phyloP scores from a whole-genome alignment of 2,113 vertebrate genomes.

The Argyrosomus japonicus region DNA sequence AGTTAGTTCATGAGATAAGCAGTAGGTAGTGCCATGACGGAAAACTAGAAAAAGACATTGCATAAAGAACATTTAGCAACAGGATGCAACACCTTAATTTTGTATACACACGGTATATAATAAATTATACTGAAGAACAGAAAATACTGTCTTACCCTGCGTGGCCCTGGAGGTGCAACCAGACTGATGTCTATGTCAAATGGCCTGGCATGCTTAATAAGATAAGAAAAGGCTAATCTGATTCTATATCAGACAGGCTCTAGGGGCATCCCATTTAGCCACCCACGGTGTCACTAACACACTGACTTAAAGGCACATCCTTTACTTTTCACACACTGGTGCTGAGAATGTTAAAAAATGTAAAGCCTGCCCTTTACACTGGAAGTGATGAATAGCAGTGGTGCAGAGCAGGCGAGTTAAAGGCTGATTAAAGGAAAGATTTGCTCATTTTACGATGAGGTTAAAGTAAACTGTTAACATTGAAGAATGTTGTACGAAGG shows the following conservation, averaged over 20 bases:
- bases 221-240: slow-evolving; percentile 75
- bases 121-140: slow-evolving; percentile 31
- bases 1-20: too few relatives aligned
- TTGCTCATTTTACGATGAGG: slow-evolving; percentile 3
- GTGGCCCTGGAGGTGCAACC: slow-evolving; percentile 53
- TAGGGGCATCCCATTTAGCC: slow-evolving; percentile 64
- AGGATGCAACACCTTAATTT: slow-evolving; percentile 13
- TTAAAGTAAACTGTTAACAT: slow-evolving; percentile 1
- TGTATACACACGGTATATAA: slow-evolving; percentile 4
- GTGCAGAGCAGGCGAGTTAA: not conserved
- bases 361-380: slow-evolving; percentile 21
- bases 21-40: too few relatives aligned
- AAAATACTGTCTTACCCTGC: slow-evolving; percentile 14
- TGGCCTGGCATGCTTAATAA: slow-evolving; percentile 70
- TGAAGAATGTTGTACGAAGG: not conserved
- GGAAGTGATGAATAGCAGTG: not conserved
- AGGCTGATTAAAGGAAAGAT: not conserved
- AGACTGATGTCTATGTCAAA: slow-evolving; percentile 72
- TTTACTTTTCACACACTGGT: slow-evolving; percentile 38
- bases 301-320: slow-evolving; percentile 54
- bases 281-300: slow-evolving; percentile 58
- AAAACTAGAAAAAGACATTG: not conserved
- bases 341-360: slow-evolving; percentile 15
- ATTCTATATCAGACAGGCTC: slow-evolving; percentile 71
- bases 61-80: not conserved